Evolutionary conservation across 2,113 vertebrate genomes (phyloP).

Genomic region (Sinosuthora webbiana): DNA sequence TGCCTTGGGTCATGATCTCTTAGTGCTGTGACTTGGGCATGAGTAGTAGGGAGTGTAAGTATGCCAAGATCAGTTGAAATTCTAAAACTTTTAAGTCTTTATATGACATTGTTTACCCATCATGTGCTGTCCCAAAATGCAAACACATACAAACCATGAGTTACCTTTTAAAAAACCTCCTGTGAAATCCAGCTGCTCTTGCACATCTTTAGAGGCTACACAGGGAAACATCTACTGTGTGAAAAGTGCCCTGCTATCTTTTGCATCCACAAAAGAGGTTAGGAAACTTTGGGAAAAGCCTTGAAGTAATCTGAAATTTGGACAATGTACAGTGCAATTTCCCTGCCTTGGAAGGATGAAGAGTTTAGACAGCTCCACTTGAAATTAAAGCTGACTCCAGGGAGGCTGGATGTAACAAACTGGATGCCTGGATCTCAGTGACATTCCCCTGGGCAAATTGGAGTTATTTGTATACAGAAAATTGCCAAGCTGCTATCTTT

Average conservation of each 20-base stretch:
- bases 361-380: background rate
- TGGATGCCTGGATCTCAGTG: background rate
- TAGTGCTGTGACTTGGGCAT: background rate
- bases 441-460: slow-evolving; percentile 25
- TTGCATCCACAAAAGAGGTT: background rate
- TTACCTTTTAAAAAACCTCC: background rate
- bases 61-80: background rate
- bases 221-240: background rate
- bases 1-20: background rate
- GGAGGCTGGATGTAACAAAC: background rate
- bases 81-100: background rate
- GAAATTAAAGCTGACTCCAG: slow-evolving; percentile 32
- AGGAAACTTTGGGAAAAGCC: background rate
- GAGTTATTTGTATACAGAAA: slow-evolving; percentile 34
- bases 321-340: background rate
- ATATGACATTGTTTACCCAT: background rate
- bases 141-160: background rate
- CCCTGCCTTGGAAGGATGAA: slow-evolving; percentile 16
- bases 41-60: background rate
- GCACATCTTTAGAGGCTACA: background rate
- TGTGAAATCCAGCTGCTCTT: background rate
- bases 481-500: slow-evolving; percentile 42
- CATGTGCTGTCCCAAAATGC: background rate
- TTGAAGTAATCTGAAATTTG: slow-evolving; percentile 19
- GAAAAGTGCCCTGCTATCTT: background rate